Base-by-base conservation (phyloP, 2,797 vertebrate genomes). In the Esox masquinongy region DNA sequence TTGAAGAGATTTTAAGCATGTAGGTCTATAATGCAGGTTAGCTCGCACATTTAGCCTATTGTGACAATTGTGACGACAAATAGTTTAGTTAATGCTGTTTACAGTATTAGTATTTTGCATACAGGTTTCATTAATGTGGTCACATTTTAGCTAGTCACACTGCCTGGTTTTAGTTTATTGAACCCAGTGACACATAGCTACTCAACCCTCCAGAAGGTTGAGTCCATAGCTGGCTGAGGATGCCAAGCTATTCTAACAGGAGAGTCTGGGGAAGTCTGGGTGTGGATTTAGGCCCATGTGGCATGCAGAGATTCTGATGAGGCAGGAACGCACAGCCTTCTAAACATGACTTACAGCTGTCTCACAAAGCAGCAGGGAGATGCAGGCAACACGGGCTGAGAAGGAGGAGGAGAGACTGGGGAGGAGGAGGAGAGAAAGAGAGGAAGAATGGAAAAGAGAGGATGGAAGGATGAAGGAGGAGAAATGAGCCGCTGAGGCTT, bases 361-460 rank as follows among this genome's bases (percentile, higher is more conserved):
- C n/a, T 74, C 61, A 29, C 7, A 36, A 64, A 22, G 72, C 22
- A 19, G 19, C 26, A 63, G 15, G 53, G 24, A 64, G 61, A 63
- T 4, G 26, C n/a, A 26, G 59, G 29, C 4, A 39, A 39, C 36
- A 39, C 14, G 17, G 73, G 66, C 36, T 39, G 36, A 8, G 36
- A 31, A 47, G 59, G 61, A 19, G 56, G 61, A 19, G 22, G 72
- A 36, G 34, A 59, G 9, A 11, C 4, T 64, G 51, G 19, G 31
- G 72, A 19, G 12, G 69, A 47, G 53, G 14, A 29, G 24, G 68
- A 43, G 16, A 26, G 74, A 24, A 17, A 51, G 43, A 50, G 49
- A 49, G 51, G 69, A 51, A 16, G 16, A 26, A 8, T 1, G 82
- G 80, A 53, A 75, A 86, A 34, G 31, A 47, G 29, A 26, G 19